Percentiles rank a stretch among this genome's conserved stretches.
These are phyloP conservation scores for Agrotis puta DNA, from an alignment of 2,888 invertebrate genomes.

Conservation along the genomic window DNA sequence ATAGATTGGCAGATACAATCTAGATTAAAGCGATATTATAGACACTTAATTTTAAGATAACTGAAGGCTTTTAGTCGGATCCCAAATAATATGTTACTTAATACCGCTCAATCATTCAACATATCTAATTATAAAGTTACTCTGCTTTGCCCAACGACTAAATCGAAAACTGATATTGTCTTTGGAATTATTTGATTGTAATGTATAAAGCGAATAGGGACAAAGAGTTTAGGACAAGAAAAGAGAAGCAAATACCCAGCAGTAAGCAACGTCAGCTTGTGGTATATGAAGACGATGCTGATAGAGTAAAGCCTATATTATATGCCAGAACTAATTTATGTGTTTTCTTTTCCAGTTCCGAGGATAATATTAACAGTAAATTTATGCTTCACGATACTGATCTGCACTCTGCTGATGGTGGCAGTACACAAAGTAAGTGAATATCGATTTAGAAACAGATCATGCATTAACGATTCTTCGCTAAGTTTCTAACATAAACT, in stretches of 20 bases:
- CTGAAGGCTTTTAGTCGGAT: not conserved
- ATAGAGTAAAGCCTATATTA: not conserved
- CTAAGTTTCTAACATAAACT: constrained; percentile 11
- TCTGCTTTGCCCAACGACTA: constrained; percentile 12
- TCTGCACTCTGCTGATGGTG: constrained; percentile 94
- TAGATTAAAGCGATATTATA: not conserved
- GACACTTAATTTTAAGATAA: not conserved
- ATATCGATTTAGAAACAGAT: not conserved
- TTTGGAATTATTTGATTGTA: constrained; percentile 6
- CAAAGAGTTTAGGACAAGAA: no score
- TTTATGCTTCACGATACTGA: constrained; percentile 95
- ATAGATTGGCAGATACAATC: not conserved
- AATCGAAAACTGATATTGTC: constrained; percentile 6
- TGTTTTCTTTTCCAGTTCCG: constrained; percentile 90
- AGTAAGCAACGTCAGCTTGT: no score
- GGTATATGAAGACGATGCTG: no score
- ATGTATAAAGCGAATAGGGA: not conserved
- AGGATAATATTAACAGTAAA: constrained; percentile 95
- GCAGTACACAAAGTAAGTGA: constrained; percentile 94
- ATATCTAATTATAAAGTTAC: constrained; percentile 8
- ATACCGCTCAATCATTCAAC: not conserved
- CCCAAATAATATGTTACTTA: not conserved
- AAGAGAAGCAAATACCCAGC: no score
- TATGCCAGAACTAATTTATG: constrained; percentile 4
- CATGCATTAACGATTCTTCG: not conserved